A percentile compares a stretch with the other conserved stretches of the same genome.
Evolutionary conservation across 2,113 vertebrate genomes (phyloP).

Genomic region (Meleagris gallopavo): DNA sequence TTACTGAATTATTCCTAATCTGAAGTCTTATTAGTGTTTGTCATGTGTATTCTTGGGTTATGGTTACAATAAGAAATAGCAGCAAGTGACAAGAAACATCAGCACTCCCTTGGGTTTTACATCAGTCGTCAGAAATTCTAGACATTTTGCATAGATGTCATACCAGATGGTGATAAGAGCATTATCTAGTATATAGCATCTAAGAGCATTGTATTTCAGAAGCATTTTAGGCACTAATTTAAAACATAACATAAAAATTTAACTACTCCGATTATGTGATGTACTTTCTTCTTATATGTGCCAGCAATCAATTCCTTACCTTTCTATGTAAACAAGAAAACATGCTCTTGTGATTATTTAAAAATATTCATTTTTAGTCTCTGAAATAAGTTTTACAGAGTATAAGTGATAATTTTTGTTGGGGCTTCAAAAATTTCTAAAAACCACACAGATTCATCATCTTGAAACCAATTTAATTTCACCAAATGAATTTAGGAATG

Average conservation of each 20-base stretch:
- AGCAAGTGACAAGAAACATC: background rate
- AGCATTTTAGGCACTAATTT: background rate
- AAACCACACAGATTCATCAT: background rate
- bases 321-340: background rate
- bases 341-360: background rate
- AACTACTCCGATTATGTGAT: background rate
- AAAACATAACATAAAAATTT: background rate
- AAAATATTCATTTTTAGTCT: background rate
- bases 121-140: background rate
- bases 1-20: background rate
- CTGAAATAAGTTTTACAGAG: background rate
- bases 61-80: background rate
- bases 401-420: background rate
- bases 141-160: background rate
- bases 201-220: background rate
- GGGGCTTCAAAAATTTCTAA: slow-evolving; percentile 17
- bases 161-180: background rate
- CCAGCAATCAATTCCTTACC: background rate
- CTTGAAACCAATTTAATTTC: slow-evolving; percentile 12
- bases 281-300: background rate
- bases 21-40: background rate
- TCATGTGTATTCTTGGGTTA: background rate
- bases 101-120: background rate
- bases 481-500: background rate
- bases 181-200: background rate